Percentiles rank a stretch among this genome's conserved stretches.
These are phyloP conservation scores for Drosophila mimetica DNA, from an alignment of 2,888 invertebrate genomes.

Conservation along the genomic window DNA sequence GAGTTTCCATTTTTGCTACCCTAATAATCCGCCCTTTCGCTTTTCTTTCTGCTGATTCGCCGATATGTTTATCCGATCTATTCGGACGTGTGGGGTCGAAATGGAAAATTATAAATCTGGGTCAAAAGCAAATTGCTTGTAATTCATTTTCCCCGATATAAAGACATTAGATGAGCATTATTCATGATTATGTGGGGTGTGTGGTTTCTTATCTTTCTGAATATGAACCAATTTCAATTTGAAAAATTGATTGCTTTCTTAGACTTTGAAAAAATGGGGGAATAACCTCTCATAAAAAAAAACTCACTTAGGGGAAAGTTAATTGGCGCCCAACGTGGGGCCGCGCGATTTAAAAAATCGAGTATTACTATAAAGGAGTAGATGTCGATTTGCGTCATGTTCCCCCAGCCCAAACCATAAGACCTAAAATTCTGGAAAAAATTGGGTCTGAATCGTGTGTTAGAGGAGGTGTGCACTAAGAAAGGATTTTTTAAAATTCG, in stretches of 20 bases:
- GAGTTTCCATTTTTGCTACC: slow-evolving; percentile 34
- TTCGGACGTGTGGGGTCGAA: slow-evolving; percentile 30
- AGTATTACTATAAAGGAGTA: no score
- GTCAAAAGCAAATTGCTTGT: slow-evolving; percentile 46
- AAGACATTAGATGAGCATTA: slow-evolving; percentile 29
- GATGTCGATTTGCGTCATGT: no score
- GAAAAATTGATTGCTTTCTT: slow-evolving; percentile 5
- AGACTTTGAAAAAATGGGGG: not conserved
- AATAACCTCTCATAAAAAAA: no score
- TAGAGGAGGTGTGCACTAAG: no score
- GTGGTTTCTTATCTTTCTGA: slow-evolving; percentile 18
- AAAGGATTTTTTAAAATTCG: no score
- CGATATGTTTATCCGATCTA: slow-evolving; percentile 46
- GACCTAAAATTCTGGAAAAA: no score
- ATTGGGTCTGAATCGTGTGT: no score
- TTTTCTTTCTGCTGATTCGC: slow-evolving; percentile 35
- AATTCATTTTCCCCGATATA: slow-evolving; percentile 34
- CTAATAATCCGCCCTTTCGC: slow-evolving; percentile 26
- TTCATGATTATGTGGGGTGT: slow-evolving; percentile 39
- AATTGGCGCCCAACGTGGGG: no score
- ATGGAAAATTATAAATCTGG: slow-evolving; percentile 45
- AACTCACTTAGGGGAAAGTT: no score
- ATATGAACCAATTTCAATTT: slow-evolving; percentile 27
- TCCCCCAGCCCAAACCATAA: no score
- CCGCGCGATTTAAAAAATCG: no score